Percentiles rank a stretch among this genome's conserved stretches.
Evolutionary conservation across 2,797 vertebrate species (phyloP).

Genomic region (Spea hammondii): DNA sequence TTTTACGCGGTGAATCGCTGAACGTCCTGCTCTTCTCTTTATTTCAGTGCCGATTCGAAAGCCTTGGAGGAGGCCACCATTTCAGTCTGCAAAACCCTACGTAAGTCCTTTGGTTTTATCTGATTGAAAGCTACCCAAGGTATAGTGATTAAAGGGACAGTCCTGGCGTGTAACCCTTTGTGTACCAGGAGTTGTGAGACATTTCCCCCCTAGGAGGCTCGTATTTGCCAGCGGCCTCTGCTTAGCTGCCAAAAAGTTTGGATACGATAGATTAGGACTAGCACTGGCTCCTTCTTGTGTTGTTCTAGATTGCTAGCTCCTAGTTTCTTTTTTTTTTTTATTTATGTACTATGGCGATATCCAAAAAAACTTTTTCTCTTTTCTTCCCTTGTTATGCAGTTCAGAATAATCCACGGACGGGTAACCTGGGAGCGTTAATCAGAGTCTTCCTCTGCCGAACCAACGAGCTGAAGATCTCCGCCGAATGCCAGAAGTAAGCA

Average conservation of each 20-base stretch:
- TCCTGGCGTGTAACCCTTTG: no score
- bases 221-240: no score
- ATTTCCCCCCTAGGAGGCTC: no score
- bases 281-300: no score
- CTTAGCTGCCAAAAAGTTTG: no score
- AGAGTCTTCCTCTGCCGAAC: conserved; percentile 94
- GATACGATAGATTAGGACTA: no score
- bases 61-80: conserved; percentile 88
- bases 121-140: no score
- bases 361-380: neutral
- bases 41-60: conserved; percentile 83
- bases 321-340: no score
- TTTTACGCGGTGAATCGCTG: neutral
- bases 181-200: no score
- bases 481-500: conserved; percentile 98
- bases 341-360: no score
- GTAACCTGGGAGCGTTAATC: conserved; percentile 88
- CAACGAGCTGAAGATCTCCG: conserved; percentile 96
- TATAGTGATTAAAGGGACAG: no score
- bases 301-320: neutral
- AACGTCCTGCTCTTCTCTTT: neutral
- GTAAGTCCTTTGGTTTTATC: conserved; percentile 66
- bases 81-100: conserved; percentile 86
- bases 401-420: conserved; percentile 94
- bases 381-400: conserved; percentile 67